These are phyloP conservation scores for Heliocidaris tuberculata DNA, from an alignment of 35 echinoderm and acorn worm species.

Conservation along the genomic window DNA sequence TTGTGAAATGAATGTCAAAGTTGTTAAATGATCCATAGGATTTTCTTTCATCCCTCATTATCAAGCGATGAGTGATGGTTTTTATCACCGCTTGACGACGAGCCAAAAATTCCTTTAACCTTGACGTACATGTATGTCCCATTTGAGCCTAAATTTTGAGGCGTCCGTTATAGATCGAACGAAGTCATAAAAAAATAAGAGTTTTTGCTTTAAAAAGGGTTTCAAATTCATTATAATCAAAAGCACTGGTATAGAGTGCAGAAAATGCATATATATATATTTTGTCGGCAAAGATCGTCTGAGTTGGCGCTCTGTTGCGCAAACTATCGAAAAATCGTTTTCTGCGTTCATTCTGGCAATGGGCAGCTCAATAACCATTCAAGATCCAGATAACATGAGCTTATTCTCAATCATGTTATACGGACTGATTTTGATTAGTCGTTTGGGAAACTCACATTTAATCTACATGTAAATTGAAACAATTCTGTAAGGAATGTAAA, in stretches of 20 bases:
- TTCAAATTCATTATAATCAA: background rate
- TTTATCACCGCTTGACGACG: background rate
- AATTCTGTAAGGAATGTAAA: too few relatives aligned
- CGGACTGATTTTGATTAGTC: too few relatives aligned
- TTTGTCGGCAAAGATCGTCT: too few relatives aligned
- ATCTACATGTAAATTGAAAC: too few relatives aligned
- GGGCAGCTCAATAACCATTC: background rate
- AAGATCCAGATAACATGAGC: background rate
- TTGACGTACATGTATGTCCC: background rate
- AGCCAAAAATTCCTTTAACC: slow-evolving; percentile 4
- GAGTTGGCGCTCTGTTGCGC: too few relatives aligned
- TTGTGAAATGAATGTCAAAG: slow-evolving; percentile 18
- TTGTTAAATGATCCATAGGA: slow-evolving; percentile 17
- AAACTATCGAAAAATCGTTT: background rate
- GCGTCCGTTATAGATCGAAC: background rate
- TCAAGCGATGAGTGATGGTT: slow-evolving; percentile 9
- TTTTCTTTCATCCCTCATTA: background rate
- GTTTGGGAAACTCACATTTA: too few relatives aligned
- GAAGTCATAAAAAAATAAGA: background rate
- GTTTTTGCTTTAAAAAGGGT: background rate
- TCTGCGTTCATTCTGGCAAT: background rate
- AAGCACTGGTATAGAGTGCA: background rate
- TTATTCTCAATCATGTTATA: background rate
- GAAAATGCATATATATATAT: too few relatives aligned
- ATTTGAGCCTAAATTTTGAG: background rate